Percentiles rank a stretch among this genome's conserved stretches.
Evolutionary conservation across 2,888 invertebrate species (phyloP).

Genomic region (Eumacrocentrus americanus): DNA sequence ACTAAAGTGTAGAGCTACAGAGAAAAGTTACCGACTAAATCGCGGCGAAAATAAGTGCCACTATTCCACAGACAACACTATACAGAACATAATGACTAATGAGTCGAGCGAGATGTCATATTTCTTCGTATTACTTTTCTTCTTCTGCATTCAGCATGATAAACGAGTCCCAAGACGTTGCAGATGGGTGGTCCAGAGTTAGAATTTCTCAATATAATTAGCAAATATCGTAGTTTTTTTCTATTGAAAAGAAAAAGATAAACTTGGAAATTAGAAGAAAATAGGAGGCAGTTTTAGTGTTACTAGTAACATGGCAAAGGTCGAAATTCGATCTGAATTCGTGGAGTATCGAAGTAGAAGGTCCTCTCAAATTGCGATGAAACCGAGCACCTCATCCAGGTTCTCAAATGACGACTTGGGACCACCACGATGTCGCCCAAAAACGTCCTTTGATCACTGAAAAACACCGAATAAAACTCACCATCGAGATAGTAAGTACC

Average conservation of each 20-base stretch:
- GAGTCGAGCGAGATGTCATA: not conserved
- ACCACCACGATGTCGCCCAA: constrained; percentile 58
- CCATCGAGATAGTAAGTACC: not conserved
- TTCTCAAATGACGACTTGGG: constrained; percentile 58
- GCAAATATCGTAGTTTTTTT: no score
- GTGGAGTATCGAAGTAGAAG: constrained; percentile 6
- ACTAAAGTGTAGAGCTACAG: not conserved
- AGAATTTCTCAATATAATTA: no score
- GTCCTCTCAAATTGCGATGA: constrained; percentile 60
- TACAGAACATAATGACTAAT: not conserved
- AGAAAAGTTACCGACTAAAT: no score
- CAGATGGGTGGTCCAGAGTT: not conserved
- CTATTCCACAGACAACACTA: not conserved
- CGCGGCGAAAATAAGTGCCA: not conserved
- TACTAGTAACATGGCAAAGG: not conserved
- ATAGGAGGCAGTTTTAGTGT: not conserved
- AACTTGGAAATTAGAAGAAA: not conserved
- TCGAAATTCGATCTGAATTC: not conserved
- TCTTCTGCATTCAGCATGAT: no score
- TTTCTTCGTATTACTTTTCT: no score
- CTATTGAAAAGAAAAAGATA: not conserved
- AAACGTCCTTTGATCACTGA: constrained; percentile 12
- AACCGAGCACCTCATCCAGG: constrained; percentile 54
- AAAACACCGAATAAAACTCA: not conserved
- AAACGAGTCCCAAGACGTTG: not conserved